Conservation (phyloP, 2,113 vertebrate species). For the Trichomycterus rosablanca region DNA sequence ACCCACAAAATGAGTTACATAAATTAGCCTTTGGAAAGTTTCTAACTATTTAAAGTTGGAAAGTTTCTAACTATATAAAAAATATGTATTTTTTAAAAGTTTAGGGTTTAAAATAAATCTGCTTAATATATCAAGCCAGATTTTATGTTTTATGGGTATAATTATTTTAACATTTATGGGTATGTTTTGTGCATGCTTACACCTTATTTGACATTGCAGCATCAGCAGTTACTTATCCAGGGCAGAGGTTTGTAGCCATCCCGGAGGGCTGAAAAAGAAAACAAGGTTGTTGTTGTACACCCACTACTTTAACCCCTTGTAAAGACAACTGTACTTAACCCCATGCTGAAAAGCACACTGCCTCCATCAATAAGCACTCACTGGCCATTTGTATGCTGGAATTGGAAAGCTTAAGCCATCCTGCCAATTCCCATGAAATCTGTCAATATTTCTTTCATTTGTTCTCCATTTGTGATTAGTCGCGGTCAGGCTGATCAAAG, state of each 20-base stretch:
- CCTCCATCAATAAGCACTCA: slow-evolving; percentile 69
- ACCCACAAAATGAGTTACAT: too few relatives aligned
- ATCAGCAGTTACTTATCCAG: slow-evolving; percentile 19
- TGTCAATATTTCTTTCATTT: slow-evolving; percentile 99
- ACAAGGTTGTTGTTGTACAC: slow-evolving; percentile 19
- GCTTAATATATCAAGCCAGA: too few relatives aligned
- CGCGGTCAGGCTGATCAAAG: slow-evolving; percentile 96
- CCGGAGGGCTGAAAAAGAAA: slow-evolving; percentile 16
- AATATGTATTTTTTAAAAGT: too few relatives aligned
- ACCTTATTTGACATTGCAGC: too few relatives aligned
- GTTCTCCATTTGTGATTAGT: slow-evolving; percentile 98
- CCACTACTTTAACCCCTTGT: slow-evolving; percentile 35
- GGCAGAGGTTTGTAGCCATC: slow-evolving; percentile 20
- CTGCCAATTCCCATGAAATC: slow-evolving; percentile 99
- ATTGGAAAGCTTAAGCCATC: slow-evolving; percentile 75
- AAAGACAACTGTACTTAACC: slow-evolving; percentile 56
- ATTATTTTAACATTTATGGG: too few relatives aligned
- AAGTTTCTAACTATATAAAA: too few relatives aligned
- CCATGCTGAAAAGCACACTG: slow-evolving; percentile 69
- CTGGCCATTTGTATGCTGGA: slow-evolving; percentile 78
- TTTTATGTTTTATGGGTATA: too few relatives aligned
- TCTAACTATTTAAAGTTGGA: too few relatives aligned
- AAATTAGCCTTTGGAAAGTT: too few relatives aligned
- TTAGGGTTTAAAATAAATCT: too few relatives aligned
- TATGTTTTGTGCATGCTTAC: too few relatives aligned